Evolutionary conservation across 2,797 vertebrate genomes (phyloP).

Genomic region (Fistularia commersonii): DNA sequence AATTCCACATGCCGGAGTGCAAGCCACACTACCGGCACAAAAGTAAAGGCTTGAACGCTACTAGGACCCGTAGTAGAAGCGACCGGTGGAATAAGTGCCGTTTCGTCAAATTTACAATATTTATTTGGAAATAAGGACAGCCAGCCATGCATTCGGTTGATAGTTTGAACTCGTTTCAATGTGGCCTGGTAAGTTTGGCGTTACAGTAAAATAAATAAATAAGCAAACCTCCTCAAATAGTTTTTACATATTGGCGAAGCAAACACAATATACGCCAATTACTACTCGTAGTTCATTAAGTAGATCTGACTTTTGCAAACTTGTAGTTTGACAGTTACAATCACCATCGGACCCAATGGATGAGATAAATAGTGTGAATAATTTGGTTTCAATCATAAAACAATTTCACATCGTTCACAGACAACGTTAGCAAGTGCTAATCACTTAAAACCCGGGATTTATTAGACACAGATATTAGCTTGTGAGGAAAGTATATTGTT

Average conservation of each 20-base stretch:
- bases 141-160: background rate
- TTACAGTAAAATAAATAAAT: too few species aligned
- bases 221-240: too few species aligned
- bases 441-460: background rate
- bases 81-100: background rate
- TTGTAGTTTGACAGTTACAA: too few species aligned
- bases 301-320: too few species aligned
- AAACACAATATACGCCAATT: background rate
- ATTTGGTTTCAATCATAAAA: background rate
- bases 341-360: too few species aligned
- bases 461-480: constrained; percentile 2
- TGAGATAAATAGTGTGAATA: too few species aligned
- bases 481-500: constrained; percentile 3
- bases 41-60: constrained; percentile 5
- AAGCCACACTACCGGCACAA: constrained; percentile 16
- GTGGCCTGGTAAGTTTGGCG: too few species aligned
- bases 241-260: background rate
- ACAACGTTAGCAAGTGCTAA: constrained; percentile 1
- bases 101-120: background rate
- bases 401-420: background rate
- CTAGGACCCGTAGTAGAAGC: background rate
- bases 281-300: too few species aligned
- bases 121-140: background rate
- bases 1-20: constrained; percentile 47
- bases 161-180: too few species aligned